These are phyloP conservation scores for Hystrix cristata DNA, from an alignment of 2,113 vertebrate genomes.

Conservation along the genomic window DNA sequence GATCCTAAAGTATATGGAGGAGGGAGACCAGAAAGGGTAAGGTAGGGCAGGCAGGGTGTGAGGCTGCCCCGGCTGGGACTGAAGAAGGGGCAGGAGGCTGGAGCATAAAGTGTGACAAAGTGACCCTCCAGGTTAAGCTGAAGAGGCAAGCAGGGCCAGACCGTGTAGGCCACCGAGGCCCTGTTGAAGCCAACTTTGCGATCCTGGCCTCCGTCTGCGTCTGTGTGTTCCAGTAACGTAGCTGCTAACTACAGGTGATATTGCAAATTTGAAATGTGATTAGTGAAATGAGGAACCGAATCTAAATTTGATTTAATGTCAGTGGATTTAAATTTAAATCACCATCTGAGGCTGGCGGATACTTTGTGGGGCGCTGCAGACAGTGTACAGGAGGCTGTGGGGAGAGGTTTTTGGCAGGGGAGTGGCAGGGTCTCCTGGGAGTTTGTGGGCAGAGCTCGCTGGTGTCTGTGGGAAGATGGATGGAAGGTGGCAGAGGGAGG, in stretches of 20 bases:
- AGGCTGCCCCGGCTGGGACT: not conserved
- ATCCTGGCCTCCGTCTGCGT: fast-evolving
- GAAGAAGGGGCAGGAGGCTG: not conserved
- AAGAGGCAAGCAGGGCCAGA: not conserved
- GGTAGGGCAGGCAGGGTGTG: not conserved
- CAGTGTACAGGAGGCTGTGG: not conserved
- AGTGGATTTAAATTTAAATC: not conserved
- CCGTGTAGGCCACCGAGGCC: fast-evolving
- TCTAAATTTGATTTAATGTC: not conserved
- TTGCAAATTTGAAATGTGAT: not conserved
- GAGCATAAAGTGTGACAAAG: fast-evolving
- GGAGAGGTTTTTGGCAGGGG: not conserved
- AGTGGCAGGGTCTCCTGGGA: not conserved
- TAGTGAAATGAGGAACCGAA: not conserved
- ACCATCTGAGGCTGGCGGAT: not conserved
- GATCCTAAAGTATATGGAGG: not conserved
- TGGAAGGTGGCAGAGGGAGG: not conserved
- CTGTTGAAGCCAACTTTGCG: not conserved
- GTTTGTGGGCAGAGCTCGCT: not conserved
- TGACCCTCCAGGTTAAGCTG: not conserved
- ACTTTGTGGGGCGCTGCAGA: not conserved
- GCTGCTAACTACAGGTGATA: fast-evolving
- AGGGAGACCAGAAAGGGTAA: fast-evolving
- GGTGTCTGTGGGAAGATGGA: not conserved
- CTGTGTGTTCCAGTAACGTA: fast-evolving